A percentile compares a stretch with the other conserved stretches of the same genome.
phyloP scores from a whole-genome alignment of 2,113 vertebrate species.

The Recurvirostra avosetta region DNA sequence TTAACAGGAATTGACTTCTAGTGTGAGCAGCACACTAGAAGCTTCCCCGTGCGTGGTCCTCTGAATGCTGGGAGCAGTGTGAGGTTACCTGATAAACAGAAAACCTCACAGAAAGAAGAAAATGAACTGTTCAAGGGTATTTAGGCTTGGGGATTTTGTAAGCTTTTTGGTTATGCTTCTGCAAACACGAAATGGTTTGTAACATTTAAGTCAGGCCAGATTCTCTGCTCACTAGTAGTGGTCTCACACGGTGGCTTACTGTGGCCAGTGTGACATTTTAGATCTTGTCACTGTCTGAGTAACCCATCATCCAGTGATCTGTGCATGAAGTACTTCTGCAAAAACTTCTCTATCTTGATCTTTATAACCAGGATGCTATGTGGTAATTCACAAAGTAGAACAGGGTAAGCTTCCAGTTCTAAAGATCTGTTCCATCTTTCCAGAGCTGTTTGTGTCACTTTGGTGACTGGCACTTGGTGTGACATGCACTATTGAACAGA shows the following conservation, averaged over 20 bases:
- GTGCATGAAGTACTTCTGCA: background rate
- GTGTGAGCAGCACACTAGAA: background rate
- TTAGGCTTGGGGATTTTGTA: background rate
- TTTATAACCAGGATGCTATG: background rate
- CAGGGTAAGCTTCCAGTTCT: background rate
- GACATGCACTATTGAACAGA: background rate
- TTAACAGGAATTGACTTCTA: background rate
- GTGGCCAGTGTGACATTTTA: background rate
- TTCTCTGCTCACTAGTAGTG: background rate
- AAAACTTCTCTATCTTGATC: background rate
- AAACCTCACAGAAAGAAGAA: background rate
- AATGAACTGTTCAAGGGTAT: accelerated
- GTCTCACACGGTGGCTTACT: background rate
- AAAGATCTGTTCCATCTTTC: background rate
- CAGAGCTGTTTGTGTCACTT: background rate
- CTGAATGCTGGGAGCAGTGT: background rate
- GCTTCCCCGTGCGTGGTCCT: background rate
- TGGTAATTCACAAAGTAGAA: background rate
- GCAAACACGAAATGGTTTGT: background rate
- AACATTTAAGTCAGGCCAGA: background rate
- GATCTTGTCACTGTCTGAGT: background rate
- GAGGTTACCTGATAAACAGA: background rate
- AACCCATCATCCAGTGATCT: background rate
- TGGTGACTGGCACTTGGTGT: background rate
- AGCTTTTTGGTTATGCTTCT: background rate